These are phyloP conservation scores for Contarinia nasturtii DNA, from an alignment of 1,140 invertebrate species.

Conservation along the genomic window DNA sequence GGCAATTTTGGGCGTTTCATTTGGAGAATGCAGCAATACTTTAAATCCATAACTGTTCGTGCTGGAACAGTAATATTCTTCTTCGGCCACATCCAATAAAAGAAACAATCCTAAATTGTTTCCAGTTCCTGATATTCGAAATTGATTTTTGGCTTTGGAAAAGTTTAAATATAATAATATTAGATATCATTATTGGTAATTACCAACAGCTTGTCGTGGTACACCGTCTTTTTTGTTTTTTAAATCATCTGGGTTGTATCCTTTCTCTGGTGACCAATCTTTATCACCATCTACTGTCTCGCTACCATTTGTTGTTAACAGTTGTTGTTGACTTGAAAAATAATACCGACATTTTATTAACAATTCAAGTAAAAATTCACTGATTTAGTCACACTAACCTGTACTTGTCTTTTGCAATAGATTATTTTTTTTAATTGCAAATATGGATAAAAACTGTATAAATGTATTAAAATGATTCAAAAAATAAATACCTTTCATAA, in stretches of 20 bases:
- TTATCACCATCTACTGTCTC: not conserved
- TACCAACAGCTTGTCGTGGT: not conserved
- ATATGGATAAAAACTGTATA: too few relatives aligned
- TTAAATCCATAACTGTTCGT: conserved; percentile 60
- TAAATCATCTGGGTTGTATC: not conserved
- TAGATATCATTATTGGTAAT: too few relatives aligned
- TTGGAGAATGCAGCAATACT: conserved; percentile 52
- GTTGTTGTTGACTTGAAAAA: not conserved
- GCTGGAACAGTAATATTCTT: conserved; percentile 59
- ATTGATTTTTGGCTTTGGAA: too few relatives aligned
- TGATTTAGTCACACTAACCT: too few relatives aligned
- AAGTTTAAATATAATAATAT: too few relatives aligned
- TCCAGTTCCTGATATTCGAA: too few relatives aligned
- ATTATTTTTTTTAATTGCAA: too few relatives aligned
- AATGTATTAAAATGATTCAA: too few relatives aligned
- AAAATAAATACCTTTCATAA: too few relatives aligned
- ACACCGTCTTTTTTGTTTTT: not conserved
- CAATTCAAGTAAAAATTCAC: too few relatives aligned
- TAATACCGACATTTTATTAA: too few relatives aligned
- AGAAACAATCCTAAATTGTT: conserved; percentile 34
- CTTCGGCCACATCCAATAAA: conserved; percentile 42
- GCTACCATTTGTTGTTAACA: not conserved
- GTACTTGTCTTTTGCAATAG: too few relatives aligned
- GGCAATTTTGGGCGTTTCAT: conserved; percentile 54
- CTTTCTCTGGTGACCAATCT: not conserved